A percentile compares a stretch with the other conserved stretches of the same genome.
These are phyloP conservation scores for Pomatostomus ruficeps DNA, from an alignment of 2,113 vertebrate genomes.

Conservation along the genomic window DNA sequence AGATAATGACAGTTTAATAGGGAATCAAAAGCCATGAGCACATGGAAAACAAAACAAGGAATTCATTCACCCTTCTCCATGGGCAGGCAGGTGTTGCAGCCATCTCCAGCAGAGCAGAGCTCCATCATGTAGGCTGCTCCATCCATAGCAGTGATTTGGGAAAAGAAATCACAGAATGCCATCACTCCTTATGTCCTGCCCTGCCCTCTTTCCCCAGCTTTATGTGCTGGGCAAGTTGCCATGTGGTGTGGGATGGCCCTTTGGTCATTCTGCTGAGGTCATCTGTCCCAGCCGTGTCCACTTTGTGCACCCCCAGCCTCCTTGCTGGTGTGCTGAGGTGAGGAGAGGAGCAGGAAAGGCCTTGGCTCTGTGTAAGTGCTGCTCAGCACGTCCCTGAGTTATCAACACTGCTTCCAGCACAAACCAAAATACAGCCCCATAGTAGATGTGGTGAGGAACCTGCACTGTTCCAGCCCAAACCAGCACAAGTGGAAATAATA, in stretches of 20 bases:
- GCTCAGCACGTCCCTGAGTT: neutral
- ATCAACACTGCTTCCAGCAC: neutral
- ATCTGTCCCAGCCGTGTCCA: neutral
- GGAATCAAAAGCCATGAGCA: neutral
- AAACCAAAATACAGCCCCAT: neutral
- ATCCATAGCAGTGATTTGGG: neutral
- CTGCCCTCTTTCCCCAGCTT: neutral
- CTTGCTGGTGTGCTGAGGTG: neutral
- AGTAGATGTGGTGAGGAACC: neutral
- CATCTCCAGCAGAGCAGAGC: neutral
- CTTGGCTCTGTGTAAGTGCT: neutral
- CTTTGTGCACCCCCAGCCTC: neutral
- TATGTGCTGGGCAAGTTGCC: neutral
- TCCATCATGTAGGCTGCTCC: too few relatives aligned
- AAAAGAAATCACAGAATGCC: neutral
- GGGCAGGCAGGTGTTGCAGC: neutral
- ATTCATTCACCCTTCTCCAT: neutral
- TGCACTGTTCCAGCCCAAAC: neutral
- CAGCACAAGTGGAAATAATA: neutral
- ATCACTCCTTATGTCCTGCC: neutral
- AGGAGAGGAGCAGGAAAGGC: neutral
- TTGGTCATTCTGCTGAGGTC: neutral
- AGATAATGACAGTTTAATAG: neutral
- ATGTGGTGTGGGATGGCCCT: neutral
- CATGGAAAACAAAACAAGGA: neutral